A percentile compares a stretch with the other conserved stretches of the same genome.
Evolutionary conservation across 2,113 vertebrate genomes (phyloP).

Genomic region (Phainopepla nitens): DNA sequence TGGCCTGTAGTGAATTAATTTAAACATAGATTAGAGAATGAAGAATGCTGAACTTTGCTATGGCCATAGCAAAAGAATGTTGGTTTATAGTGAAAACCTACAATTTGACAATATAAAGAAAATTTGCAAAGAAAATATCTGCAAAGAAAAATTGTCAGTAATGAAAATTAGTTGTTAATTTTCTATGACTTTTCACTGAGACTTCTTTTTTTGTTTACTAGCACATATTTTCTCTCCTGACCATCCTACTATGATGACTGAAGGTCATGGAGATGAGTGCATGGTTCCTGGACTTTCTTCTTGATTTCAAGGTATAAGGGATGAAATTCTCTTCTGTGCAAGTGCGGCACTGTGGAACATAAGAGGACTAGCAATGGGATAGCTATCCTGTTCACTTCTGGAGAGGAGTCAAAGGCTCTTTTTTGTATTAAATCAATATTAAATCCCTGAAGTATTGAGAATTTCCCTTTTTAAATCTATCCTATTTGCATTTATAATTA

Average conservation of each 20-base stretch:
- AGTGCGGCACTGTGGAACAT: neutral
- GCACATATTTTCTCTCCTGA: neutral
- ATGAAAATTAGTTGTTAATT: neutral
- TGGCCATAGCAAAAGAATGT: neutral
- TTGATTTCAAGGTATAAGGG: neutral
- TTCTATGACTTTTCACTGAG: neutral
- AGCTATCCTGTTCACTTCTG: neutral
- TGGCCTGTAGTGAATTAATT: neutral
- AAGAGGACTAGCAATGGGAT: neutral
- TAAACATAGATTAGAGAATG: neutral
- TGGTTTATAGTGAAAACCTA: neutral
- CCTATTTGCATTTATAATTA: neutral
- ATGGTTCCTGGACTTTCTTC: neutral
- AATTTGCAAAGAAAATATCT: neutral
- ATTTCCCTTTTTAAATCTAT: neutral
- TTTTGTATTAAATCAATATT: neutral
- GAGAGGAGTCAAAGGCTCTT: neutral
- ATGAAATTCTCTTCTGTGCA: neutral
- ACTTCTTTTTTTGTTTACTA: neutral
- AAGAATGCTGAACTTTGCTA: neutral
- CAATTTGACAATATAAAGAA: neutral
- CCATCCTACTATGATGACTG: neutral
- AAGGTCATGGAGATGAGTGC: neutral
- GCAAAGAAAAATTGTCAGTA: neutral
- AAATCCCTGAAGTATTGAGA: neutral